phyloP scores from a whole-genome alignment of 2,797 vertebrate genomes.

The Allenopithecus nigroviridis region DNA sequence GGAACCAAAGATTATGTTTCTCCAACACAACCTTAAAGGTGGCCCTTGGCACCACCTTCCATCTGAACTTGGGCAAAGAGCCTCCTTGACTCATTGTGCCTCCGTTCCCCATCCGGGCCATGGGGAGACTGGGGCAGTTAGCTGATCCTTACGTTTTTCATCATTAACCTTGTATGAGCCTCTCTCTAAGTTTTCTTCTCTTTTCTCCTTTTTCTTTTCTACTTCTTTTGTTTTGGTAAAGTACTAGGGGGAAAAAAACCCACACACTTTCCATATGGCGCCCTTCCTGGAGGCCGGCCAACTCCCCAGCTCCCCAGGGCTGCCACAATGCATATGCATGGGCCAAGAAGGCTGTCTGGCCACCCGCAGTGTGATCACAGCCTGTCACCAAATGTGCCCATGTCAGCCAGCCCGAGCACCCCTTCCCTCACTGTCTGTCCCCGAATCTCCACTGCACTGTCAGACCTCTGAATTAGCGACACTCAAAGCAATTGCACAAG shows the following conservation, averaged over 20 bases:
- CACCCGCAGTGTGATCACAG: conserved; percentile 57
- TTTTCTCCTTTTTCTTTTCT: not conserved
- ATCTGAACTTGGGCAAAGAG: not conserved
- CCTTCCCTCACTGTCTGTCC: conserved; percentile 18
- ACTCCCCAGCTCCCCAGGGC: conserved; percentile 48
- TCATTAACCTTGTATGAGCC: not conserved
- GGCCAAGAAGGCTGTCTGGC: conserved; percentile 52
- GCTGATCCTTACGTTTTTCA: not conserved
- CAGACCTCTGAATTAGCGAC: not conserved
- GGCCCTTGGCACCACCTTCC: not conserved
- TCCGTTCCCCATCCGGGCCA: not conserved
- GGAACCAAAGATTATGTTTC: not conserved
- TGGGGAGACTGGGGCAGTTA: not conserved
- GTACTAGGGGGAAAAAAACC: not conserved
- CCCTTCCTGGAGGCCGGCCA: conserved; percentile 61
- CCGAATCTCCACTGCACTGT: conserved; percentile 6
- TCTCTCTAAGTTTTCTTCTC: conserved; percentile 5
- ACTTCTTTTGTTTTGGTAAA: conserved; percentile 61
- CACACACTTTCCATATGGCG: conserved; percentile 62
- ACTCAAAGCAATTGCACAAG: not conserved
- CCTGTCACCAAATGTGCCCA: conserved; percentile 56
- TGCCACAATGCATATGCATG: conserved; percentile 67
- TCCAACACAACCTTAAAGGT: not conserved
- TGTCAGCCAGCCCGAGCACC: not conserved
- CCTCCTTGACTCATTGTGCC: not conserved